Evolutionary conservation across 2,113 vertebrate species (phyloP).

Genomic region (Menidia beryllina): DNA sequence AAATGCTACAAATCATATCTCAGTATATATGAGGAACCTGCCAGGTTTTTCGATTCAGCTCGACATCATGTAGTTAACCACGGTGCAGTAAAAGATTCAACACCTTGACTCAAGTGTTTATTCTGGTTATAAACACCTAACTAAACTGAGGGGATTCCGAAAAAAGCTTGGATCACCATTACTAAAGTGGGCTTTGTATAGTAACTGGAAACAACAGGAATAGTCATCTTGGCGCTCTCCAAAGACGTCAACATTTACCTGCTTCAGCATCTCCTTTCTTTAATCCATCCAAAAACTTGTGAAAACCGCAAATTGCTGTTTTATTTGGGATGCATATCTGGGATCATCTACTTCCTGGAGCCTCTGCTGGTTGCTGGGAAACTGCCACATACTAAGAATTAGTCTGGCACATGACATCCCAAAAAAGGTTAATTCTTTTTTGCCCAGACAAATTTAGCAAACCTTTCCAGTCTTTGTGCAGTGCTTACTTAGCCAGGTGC

Average conservation of each 20-base stretch:
- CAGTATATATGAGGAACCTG: neutral
- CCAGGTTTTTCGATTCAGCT: neutral
- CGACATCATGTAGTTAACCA: neutral
- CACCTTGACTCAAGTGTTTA: neutral
- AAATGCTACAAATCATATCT: neutral
- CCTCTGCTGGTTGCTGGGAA: constrained; percentile 42
- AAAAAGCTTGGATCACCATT: neutral
- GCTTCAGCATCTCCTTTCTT: neutral
- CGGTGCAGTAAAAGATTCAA: neutral
- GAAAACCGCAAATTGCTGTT: constrained; percentile 20
- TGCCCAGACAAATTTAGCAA: neutral
- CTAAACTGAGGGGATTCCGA: neutral
- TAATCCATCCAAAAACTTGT: neutral
- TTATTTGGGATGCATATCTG: constrained; percentile 26
- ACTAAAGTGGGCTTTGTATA: neutral
- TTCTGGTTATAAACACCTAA: neutral
- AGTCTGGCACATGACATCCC: constrained; percentile 31
- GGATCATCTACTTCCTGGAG: constrained; percentile 20
- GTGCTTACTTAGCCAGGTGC: constrained; percentile 12
- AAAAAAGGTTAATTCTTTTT: constrained; percentile 28
- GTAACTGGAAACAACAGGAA: neutral
- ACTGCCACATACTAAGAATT: constrained; percentile 36
- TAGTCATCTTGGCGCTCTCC: neutral
- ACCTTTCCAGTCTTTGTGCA: constrained; percentile 13
- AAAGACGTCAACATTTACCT: neutral